Conservation (phyloP, 2,888 invertebrate species). For the Trichopria drosophilae region DNA sequence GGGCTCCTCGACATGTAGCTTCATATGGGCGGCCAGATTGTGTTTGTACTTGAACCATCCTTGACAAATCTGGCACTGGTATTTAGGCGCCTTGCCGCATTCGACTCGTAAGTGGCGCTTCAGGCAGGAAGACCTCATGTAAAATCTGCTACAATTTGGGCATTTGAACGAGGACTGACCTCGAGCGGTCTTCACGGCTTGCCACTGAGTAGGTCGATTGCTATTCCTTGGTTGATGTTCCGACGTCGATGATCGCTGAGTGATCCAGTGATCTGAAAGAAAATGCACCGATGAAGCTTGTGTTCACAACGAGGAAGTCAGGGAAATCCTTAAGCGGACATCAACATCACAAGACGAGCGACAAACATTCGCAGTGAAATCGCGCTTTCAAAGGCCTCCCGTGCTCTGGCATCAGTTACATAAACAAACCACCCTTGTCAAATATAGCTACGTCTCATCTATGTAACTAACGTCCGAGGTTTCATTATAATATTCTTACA, state of each 20-base stretch:
- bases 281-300: constrained; percentile 27
- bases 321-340: no score
- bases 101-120: constrained; percentile 54
- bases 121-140: constrained; percentile 50
- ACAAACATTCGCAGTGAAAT: constrained; percentile 11
- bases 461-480: no score
- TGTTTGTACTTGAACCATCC: constrained; percentile 54
- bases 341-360: no score
- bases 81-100: constrained; percentile 55
- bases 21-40: constrained; percentile 51
- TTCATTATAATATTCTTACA: no score
- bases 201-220: no score
- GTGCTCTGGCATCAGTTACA: no score
- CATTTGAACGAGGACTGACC: constrained; percentile 61
- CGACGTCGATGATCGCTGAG: constrained; percentile 15
- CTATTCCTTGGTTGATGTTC: constrained; percentile 5
- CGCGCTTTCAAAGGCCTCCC: no score
- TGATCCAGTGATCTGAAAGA: constrained; percentile 49
- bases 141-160: constrained; percentile 61
- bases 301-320: constrained; percentile 17
- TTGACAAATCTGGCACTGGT: constrained; percentile 55
- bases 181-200: constrained; percentile 41
- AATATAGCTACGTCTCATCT: no score
- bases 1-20: constrained; percentile 49
- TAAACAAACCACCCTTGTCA: no score